These are phyloP conservation scores for Rhinolophus ferrumequinum DNA, from an alignment of 2,113 vertebrate species.

Conservation along the genomic window DNA sequence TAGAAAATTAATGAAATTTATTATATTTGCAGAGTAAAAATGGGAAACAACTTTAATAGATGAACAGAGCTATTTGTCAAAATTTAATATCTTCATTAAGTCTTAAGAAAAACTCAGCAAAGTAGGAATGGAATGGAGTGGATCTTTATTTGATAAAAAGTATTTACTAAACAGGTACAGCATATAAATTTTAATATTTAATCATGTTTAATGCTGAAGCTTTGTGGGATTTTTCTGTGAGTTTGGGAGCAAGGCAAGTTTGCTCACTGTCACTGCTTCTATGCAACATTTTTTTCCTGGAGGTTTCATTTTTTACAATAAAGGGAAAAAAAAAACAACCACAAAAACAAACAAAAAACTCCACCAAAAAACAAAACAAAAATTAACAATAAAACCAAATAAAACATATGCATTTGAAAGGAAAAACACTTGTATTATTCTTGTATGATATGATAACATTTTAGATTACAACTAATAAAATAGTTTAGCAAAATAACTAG, in stretches of 20 bases:
- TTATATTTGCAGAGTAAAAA: not conserved
- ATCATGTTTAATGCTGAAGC: not conserved
- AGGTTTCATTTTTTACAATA: not conserved
- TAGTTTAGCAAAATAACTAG: not conserved
- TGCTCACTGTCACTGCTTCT: not conserved
- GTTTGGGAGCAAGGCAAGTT: not conserved
- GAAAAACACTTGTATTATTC: slow-evolving; percentile 13
- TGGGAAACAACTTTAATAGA: not conserved
- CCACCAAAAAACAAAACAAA: not conserved
- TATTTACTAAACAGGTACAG: not conserved
- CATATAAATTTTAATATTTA: not conserved
- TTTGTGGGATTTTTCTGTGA: not conserved
- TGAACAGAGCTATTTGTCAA: not conserved
- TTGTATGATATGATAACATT: not conserved
- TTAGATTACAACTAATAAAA: not conserved
- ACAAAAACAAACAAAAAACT: not conserved
- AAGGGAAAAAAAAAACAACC: not conserved
- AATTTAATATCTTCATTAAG: not conserved
- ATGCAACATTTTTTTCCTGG: not conserved
- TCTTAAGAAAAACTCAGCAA: not conserved
- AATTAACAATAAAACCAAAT: not conserved
- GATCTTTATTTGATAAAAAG: not conserved
- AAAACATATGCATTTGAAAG: not conserved
- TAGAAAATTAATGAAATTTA: not conserved
- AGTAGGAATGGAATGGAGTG: not conserved